Conservation (phyloP, 2,888 invertebrate genomes). For the Pyrochroa serraticornis region DNA sequence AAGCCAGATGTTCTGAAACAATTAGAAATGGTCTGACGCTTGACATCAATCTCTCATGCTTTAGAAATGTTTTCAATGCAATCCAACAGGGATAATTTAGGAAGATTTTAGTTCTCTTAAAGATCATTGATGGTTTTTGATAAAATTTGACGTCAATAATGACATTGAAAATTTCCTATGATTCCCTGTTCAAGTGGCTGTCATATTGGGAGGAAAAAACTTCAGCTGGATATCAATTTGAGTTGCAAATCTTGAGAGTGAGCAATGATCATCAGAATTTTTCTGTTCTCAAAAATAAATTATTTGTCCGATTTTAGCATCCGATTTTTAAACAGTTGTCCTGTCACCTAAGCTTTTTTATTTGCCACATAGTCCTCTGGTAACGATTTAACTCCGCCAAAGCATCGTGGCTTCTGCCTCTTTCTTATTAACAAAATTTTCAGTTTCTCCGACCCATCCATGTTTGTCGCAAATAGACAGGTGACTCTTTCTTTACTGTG, state of each 20-base stretch:
- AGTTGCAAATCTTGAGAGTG: conserved; percentile 14
- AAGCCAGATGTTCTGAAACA: too few species aligned
- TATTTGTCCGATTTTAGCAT: conserved; percentile 26
- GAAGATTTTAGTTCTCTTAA: too few species aligned
- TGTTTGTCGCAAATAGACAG: conserved; percentile 44
- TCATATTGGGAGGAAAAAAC: conserved; percentile 43
- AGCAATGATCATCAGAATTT: conserved; percentile 31
- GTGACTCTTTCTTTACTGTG: conserved; percentile 48
- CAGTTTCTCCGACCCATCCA: conserved; percentile 48
- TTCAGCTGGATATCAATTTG: conserved; percentile 24
- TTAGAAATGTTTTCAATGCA: too few species aligned
- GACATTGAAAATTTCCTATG: conserved; percentile 34
- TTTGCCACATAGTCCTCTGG: background rate
- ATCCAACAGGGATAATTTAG: too few species aligned
- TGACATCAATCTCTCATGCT: too few species aligned
- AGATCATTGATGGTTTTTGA: conserved; percentile 22
- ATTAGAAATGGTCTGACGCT: too few species aligned
- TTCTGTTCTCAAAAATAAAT: conserved; percentile 17
- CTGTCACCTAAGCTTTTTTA: conserved; percentile 11
- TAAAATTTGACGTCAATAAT: conserved; percentile 27
- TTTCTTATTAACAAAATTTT: conserved; percentile 47
- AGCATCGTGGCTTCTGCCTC: conserved; percentile 26
- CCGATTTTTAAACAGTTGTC: conserved; percentile 15
- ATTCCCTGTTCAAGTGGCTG: conserved; percentile 41
- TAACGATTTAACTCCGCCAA: too few species aligned